A percentile compares a stretch with the other conserved stretches of the same genome.
Evolutionary conservation across 2,888 invertebrate genomes (phyloP).

Genomic region (Tipula confusa): DNA sequence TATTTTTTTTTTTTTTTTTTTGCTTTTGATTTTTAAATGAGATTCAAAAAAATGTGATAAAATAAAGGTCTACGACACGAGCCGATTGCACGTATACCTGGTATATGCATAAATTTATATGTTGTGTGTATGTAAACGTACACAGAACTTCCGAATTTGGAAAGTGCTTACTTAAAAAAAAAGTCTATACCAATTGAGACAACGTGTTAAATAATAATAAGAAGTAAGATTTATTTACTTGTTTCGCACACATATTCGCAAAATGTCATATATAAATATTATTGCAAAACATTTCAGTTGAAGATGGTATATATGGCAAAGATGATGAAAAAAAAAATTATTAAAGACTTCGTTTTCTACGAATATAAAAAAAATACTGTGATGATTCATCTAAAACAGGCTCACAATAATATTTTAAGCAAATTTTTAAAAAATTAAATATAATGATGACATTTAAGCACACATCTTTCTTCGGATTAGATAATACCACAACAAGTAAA

Average conservation of each 20-base stretch:
- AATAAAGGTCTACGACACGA: not conserved
- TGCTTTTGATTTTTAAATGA: too few species aligned
- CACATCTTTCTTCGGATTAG: not conserved
- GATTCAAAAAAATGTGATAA: not conserved
- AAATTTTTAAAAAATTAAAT: not conserved
- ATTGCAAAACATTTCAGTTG: not conserved
- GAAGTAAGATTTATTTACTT: not conserved
- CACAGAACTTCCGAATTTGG: not conserved
- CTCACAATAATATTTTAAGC: not conserved
- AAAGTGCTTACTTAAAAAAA: not conserved
- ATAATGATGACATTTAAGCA: not conserved
- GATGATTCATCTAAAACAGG: not conserved
- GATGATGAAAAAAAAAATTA: not conserved
- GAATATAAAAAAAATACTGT: not conserved
- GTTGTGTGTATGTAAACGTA: not conserved
- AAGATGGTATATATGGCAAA: not conserved
- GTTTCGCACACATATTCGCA: too few species aligned
- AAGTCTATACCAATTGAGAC: not conserved
- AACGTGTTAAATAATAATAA: not conserved
- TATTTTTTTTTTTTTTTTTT: not conserved
- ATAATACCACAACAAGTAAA: slow-evolving; percentile 25
- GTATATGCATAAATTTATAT: not conserved
- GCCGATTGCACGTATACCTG: not conserved
- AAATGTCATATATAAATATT: not conserved
- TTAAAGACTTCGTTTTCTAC: not conserved